Base-by-base conservation (phyloP, 2,888 invertebrate genomes). In the Dolichomitus sp. region DNA sequence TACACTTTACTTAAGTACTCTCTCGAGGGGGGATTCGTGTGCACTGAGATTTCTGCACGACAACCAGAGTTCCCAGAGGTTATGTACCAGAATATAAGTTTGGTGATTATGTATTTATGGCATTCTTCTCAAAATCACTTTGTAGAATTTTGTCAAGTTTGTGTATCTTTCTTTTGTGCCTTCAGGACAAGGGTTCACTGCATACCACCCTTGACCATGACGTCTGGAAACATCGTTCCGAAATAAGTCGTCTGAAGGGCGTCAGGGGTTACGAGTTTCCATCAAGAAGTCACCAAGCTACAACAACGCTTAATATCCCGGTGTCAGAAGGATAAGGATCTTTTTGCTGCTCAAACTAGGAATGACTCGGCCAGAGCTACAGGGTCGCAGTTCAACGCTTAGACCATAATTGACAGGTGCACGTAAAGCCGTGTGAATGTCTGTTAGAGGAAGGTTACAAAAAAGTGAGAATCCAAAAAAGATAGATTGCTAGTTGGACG, bases 321-420 rank as follows among this genome's bases (percentile, higher is more conserved):
- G 40, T 76, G 9, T 23, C 42, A 68, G 7, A 1, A 33, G n/a
- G 81, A 81, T 81, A 76, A 81, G 27, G 66, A 81, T 73, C 77
- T 61, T 40, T 48, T 54, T 65, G 54, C 37, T 30, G 37, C 19
- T 4, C 66, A 19, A 9, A 14, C 30, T 17, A 40, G n/a, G 52
- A 23, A 59, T 6, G 65, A 45, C 12, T 45, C 37, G 37, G 0
- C 37, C 9, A 37, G 9, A 9, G 7, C 37, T 37, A 9, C 37
- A 37, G 37, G 37, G 9, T 37, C 9, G 37, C 11, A 27, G 66
- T 33, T 23, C 45, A 59, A 66, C 1, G 37, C 50, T 59, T 23
- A 37, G 40, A 63, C 83, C 83, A 82, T 91, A 91, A 92, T 91
- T 92, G 91, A 91, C 90, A 90, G 91, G 87, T 90, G 89, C 89